phyloP scores from a whole-genome alignment of 2,113 vertebrate species.

The Sceloporus tristichus region DNA sequence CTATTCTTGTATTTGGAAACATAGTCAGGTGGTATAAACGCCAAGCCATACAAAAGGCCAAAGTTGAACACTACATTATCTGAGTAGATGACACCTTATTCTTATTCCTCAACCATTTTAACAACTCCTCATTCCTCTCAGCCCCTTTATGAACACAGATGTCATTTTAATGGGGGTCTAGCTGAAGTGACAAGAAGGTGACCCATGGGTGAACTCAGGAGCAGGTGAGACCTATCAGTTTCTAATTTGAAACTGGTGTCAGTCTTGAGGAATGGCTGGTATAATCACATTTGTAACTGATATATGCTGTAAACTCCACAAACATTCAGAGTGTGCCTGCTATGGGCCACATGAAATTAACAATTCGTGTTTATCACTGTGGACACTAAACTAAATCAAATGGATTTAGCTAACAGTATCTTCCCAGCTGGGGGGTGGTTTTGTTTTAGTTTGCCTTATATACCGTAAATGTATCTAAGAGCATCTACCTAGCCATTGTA shows the following conservation, averaged over 20 bases:
- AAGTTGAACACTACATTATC: slow-evolving; percentile 71
- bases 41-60: slow-evolving; percentile 67
- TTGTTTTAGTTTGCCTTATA: slow-evolving; percentile 28
- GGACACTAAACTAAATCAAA: slow-evolving; percentile 67
- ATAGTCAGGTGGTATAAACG: slow-evolving; percentile 50
- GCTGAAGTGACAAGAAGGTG: slow-evolving; percentile 78
- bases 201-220: slow-evolving; percentile 86
- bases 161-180: slow-evolving; percentile 73
- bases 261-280: slow-evolving; percentile 78
- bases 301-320: slow-evolving; percentile 74
- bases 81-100: slow-evolving; percentile 69
- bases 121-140: slow-evolving; percentile 60
- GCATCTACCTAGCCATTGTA: slow-evolving; percentile 30
- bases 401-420: slow-evolving; percentile 57
- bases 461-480: background rate
- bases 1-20: slow-evolving; percentile 64
- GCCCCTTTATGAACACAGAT: slow-evolving; percentile 78
- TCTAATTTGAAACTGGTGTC: slow-evolving; percentile 87
- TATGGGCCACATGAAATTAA: slow-evolving; percentile 72
- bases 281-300: slow-evolving; percentile 83
- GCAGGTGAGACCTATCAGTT: slow-evolving; percentile 84
- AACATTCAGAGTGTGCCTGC: slow-evolving; percentile 65
- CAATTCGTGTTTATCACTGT: slow-evolving; percentile 64
- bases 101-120: slow-evolving; percentile 75
- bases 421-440: background rate